Base-by-base conservation (phyloP, 1,140 invertebrate species). In the Trypoxylus dichotomus region DNA sequence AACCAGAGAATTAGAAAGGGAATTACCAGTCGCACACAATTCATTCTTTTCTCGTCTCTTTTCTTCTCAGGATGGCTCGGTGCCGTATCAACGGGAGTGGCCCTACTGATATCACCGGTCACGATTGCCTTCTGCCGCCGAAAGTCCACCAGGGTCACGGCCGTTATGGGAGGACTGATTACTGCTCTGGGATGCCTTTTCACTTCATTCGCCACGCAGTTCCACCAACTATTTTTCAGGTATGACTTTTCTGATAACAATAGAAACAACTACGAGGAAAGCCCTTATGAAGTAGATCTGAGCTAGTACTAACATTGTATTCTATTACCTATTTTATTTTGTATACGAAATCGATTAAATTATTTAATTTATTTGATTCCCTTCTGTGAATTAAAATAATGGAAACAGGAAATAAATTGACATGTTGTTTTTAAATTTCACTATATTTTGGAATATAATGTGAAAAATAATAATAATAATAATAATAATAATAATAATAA, bases 171-270 rank as follows among this genome's bases (percentile, higher is more conserved):
- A 42, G 95, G 95, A 8, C 89, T 97, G 74, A 91, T 96, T 21
- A 93, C 94, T 0, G 94, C 95, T 0, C 88, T 97, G 0, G 95
- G 94, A 19, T 95, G 94, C 83, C 91, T 96, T 75, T 97, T 96
- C 88, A 95, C 94, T 5, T 94, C 92, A 27, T 97, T 97, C 85
- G 95, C 95, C 10, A 93, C 92, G 25, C 93, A 96, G 85, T 95
- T 95, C 85, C 94, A 96, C 87, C 96, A 97, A 83, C 88, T 96
- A 29, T 95, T 95, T 88, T 94, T 96, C 89, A 96, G 94, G 87
- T 96, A 95, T 41, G 60, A 74, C 7, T 74, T 54, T 54, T 54
- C n/a, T 19, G 7, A 54, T 5, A 5, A 19, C 7, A n/a, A 0
- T 54, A 37, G 5, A 37, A 8, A 8, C 10, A 2, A 2, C 32